A percentile compares a stretch with the other conserved stretches of the same genome.
These are phyloP conservation scores for Tetragonula clypearis DNA, from an alignment of 1,140 invertebrate genomes.

Conservation along the genomic window DNA sequence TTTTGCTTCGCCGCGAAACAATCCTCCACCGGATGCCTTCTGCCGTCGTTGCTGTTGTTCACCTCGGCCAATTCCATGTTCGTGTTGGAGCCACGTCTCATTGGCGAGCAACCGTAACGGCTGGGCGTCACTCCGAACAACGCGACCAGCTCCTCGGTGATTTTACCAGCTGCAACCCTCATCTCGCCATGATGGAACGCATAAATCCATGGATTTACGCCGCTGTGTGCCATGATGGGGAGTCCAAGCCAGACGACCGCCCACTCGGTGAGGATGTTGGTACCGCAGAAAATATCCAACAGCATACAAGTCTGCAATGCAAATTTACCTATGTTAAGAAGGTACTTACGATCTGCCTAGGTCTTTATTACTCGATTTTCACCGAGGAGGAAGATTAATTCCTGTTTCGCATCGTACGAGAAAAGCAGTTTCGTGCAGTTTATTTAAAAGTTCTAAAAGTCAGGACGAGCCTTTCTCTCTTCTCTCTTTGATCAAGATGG, in stretches of 20 bases:
- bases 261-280: conserved; percentile 82
- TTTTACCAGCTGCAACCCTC: conserved; percentile 83
- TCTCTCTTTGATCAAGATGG: too few relatives aligned
- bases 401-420: too few relatives aligned
- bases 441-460: neutral
- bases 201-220: conserved; percentile 87
- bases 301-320: conserved; percentile 83
- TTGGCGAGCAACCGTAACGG: conserved; percentile 75
- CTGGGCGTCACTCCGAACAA: conserved; percentile 79
- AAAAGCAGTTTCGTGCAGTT: neutral
- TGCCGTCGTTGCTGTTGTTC: conserved; percentile 68
- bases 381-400: neutral
- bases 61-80: conserved; percentile 76
- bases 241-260: conserved; percentile 83
- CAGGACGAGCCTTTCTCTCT: too few relatives aligned
- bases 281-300: conserved; percentile 82
- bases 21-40: conserved; percentile 71
- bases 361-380: neutral
- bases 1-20: conserved; percentile 74
- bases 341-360: neutral
- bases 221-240: conserved; percentile 84
- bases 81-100: conserved; percentile 71
- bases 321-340: neutral
- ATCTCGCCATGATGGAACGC: conserved; percentile 86
- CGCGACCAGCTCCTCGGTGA: conserved; percentile 81